Evolutionary conservation across 2,797 vertebrate genomes (phyloP), one percentile per base, ranked within the genome.

Genomic region (Clarias laeviceps): DNA sequence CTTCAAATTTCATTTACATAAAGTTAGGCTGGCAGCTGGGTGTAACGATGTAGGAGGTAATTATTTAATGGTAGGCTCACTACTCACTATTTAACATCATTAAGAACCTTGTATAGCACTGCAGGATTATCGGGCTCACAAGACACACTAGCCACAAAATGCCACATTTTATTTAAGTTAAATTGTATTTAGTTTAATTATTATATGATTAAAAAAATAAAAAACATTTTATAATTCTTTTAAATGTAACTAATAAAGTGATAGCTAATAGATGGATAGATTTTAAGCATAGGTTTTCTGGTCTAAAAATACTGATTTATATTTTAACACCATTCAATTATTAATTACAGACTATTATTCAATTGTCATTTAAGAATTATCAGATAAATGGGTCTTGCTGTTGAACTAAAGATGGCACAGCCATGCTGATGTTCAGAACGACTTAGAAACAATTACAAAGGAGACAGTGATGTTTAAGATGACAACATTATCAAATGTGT

Each of bases 1-100:
- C 34, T 40, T 70, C 34, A 40, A 24, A 9, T 69, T 37, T 69
- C 32, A 37, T 34, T 69, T 32, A 69, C 32, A 69, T 70, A 1
- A 70, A 70, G 5, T 24, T 70, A 34, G 34, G 40, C 18, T 24
- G 11, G 68, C 20, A 70, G 68, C 68, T 70, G 68, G 34, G 8
- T 11, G 69, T 72, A 40, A 72, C 4, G 14, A n/a, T 27, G 3
- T 40, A 70, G 70, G 12, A 50, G 40, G 40, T 50, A n/a, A 70
- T 70, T 70, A 70, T 50, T 73, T 50, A 73, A 50, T 50, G 27
- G 24, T 27, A 73, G 22, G 56, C 72, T n/a, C 45, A 74, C 45
- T 74, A 56, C 45, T 54, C 37, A 50, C 72, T 74, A 56, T 74
- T 56, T 74, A 56, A 27, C 72, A 29, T 50, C 72, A 29, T 74